Evolutionary conservation across 1,140 invertebrate species (phyloP).

Genomic region (Drosophila ananassae): DNA sequence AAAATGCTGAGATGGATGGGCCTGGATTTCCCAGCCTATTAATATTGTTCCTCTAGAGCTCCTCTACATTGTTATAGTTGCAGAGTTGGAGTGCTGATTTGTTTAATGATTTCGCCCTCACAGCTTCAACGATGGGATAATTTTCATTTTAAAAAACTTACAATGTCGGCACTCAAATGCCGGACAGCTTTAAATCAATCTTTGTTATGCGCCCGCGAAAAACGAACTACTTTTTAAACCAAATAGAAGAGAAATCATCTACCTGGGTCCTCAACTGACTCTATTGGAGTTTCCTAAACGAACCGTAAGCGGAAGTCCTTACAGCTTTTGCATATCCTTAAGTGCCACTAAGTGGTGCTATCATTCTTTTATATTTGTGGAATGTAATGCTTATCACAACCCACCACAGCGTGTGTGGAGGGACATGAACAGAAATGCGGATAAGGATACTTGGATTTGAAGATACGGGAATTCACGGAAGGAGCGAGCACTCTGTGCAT

Average conservation of each 20-base stretch:
- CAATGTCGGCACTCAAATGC: neutral
- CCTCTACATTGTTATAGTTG: neutral
- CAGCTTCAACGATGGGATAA: no score
- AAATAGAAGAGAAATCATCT: slow-evolving; percentile 4
- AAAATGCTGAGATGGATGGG: slow-evolving; percentile 35
- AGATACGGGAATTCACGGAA: slow-evolving; percentile 9
- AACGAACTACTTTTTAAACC: neutral
- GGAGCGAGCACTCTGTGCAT: slow-evolving; percentile 5
- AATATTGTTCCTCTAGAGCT: slow-evolving; percentile 20
- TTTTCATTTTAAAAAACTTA: neutral
- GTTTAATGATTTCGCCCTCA: neutral
- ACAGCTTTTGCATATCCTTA: slow-evolving; percentile 77
- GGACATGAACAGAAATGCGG: slow-evolving; percentile 11
- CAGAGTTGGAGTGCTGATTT: slow-evolving; percentile 6
- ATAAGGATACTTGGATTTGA: slow-evolving; percentile 16
- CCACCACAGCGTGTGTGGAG: slow-evolving; percentile 25
- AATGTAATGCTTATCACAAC: slow-evolving; percentile 68
- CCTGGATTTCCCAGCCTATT: slow-evolving; percentile 25
- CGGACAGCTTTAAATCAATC: no score
- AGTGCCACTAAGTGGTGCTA: slow-evolving; percentile 78
- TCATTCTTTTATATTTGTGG: slow-evolving; percentile 58
- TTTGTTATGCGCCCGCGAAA: no score
- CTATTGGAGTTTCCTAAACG: slow-evolving; percentile 17
- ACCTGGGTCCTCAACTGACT: neutral
- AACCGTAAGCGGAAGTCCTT: slow-evolving; percentile 68